These are phyloP conservation scores for Chrysolina haemoptera DNA, from an alignment of 2,888 invertebrate genomes.

Conservation along the genomic window DNA sequence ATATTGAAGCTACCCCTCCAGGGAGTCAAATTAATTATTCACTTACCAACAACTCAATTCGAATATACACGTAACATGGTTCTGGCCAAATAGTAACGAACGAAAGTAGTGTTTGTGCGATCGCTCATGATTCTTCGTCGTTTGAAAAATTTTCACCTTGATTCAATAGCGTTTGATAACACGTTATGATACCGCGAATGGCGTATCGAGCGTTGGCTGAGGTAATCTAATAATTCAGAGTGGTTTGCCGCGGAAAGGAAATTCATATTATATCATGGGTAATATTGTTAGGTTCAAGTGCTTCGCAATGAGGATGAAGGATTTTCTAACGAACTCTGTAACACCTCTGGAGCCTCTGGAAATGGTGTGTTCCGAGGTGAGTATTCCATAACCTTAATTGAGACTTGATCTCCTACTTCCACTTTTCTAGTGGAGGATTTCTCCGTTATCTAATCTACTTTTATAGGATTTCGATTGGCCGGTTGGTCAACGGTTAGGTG, in stretches of 20 bases:
- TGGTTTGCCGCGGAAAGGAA: constrained; percentile 26
- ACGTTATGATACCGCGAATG: constrained; percentile 7
- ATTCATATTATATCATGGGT: constrained; percentile 1
- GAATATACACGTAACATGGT: not conserved
- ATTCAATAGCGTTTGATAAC: constrained; percentile 13
- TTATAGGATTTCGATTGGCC: too few species aligned
- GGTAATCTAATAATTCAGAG: constrained; percentile 27
- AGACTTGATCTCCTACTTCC: too few species aligned
- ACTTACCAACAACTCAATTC: constrained; percentile 13
- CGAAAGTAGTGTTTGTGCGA: not conserved
- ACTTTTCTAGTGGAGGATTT: too few species aligned
- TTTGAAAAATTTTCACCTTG: not conserved
- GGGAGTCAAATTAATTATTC: constrained; percentile 10
- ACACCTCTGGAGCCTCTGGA: constrained; percentile 24
- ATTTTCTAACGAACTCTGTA: constrained; percentile 28
- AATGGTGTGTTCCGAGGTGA: constrained; percentile 7
- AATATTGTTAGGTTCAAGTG: not conserved
- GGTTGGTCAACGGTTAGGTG: too few species aligned
- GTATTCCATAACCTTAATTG: not conserved
- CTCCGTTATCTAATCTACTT: too few species aligned
- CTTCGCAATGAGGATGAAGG: constrained; percentile 12
- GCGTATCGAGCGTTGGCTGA: constrained; percentile 10
- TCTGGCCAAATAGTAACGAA: constrained; percentile 4
- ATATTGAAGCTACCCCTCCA: not conserved
- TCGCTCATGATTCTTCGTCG: not conserved